These are phyloP conservation scores for Sciurus vulgaris DNA, from an alignment of 2,797 vertebrate genomes.

Conservation along the genomic window DNA sequence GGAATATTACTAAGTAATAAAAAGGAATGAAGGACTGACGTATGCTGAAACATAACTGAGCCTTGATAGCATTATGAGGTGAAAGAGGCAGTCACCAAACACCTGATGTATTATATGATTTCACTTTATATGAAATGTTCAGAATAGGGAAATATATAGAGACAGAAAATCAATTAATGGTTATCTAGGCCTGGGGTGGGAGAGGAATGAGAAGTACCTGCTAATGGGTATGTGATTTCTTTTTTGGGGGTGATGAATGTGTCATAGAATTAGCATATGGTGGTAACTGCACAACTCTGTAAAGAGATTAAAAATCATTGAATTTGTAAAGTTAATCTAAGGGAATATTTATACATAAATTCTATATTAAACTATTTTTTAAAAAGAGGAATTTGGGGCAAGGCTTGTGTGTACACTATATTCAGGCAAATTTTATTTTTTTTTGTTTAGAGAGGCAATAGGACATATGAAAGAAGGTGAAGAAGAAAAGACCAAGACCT, in stretches of 20 bases:
- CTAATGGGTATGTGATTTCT: background rate
- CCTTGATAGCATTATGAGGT: slow-evolving; percentile 17
- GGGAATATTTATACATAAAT: background rate
- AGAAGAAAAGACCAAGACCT: slow-evolving; percentile 98
- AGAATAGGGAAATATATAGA: background rate
- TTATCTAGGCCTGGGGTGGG: background rate
- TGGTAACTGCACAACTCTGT: background rate
- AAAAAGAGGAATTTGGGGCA: slow-evolving; percentile 47
- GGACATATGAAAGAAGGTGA: slow-evolving; percentile 98
- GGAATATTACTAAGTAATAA: slow-evolving; percentile 7
- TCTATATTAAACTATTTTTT: slow-evolving; percentile 47
- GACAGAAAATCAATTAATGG: background rate
- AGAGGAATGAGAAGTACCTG: background rate
- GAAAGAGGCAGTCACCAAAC: background rate
- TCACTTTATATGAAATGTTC: slow-evolving; percentile 4
- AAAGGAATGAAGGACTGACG: background rate
- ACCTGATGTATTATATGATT: background rate
- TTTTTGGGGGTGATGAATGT: background rate
- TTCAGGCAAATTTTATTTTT: slow-evolving; percentile 57
- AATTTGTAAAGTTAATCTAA: slow-evolving; percentile 13
- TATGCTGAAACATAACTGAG: background rate
- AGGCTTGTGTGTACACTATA: slow-evolving; percentile 12
- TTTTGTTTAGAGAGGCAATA: slow-evolving; percentile 94
- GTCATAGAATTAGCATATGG: slow-evolving; percentile 19
- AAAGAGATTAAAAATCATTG: slow-evolving; percentile 2